phyloP scores from a whole-genome alignment of 2,888 invertebrate genomes.

The Strigamia transsilvanica region DNA sequence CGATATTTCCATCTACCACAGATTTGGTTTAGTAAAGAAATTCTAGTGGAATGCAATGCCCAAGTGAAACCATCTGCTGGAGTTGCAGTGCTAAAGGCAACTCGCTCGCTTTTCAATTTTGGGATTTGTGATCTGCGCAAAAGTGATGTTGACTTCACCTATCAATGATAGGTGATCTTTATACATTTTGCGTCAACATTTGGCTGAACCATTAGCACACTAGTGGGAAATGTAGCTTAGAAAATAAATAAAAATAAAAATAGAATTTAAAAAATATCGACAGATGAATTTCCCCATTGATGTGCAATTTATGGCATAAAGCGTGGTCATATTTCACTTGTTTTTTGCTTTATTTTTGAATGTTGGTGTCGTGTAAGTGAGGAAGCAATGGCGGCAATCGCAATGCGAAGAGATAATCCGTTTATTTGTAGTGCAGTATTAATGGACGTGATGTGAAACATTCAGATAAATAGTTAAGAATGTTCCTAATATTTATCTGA shows the following conservation, averaged over 20 bases:
- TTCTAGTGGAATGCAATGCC: constrained; percentile 23
- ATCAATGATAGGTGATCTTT: background rate
- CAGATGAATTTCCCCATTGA: no score
- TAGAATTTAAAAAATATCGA: no score
- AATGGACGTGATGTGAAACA: no score
- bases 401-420: no score
- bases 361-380: no score
- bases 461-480: no score
- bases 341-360: no score
- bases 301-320: no score
- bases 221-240: background rate
- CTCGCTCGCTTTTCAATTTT: constrained; percentile 40
- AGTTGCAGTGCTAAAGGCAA: constrained; percentile 13
- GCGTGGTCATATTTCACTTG: no score
- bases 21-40: constrained; percentile 22
- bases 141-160: constrained; percentile 37
- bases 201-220: background rate
- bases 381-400: no score
- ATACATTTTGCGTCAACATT: background rate
- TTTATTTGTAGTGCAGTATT: no score
- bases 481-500: no score
- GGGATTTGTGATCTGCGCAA: constrained; percentile 17
- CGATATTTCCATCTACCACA: constrained; percentile 35
- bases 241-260: background rate
- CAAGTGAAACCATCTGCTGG: constrained; percentile 35